phyloP scores from a whole-genome alignment of 2,113 vertebrate genomes.

The Neopipo cinnamomea region DNA sequence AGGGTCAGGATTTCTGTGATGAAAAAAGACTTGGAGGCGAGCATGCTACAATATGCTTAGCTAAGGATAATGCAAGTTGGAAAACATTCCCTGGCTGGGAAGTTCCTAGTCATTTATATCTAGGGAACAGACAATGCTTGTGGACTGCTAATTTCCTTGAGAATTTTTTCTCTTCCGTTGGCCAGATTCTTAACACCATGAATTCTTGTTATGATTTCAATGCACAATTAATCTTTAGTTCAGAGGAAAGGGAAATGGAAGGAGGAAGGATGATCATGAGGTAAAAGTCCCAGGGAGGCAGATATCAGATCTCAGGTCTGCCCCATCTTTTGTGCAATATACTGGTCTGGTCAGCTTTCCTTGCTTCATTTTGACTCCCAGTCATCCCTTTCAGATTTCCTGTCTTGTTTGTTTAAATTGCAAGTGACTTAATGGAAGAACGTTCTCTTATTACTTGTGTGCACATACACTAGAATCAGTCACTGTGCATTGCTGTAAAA shows the following conservation, averaged over 20 bases:
- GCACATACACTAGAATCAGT: background rate
- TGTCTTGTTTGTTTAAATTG: background rate
- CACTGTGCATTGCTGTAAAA: background rate
- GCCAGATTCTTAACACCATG: background rate
- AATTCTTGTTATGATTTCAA: conserved; percentile 44
- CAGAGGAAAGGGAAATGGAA: conserved; percentile 45
- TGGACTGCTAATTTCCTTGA: conserved; percentile 48
- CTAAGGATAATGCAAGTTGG: background rate
- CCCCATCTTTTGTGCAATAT: background rate
- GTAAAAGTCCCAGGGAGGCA: background rate
- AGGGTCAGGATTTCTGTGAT: background rate
- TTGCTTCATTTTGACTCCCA: conserved; percentile 48
- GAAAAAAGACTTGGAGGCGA: background rate
- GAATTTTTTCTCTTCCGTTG: conserved; percentile 45
- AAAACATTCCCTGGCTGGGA: conserved; percentile 24
- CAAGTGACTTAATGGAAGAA: background rate
- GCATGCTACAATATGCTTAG: background rate
- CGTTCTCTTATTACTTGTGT: background rate
- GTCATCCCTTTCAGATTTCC: background rate
- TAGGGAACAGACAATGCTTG: conserved; percentile 4
- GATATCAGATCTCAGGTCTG: background rate
- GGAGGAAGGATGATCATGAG: conserved; percentile 11
- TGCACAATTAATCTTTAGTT: conserved; percentile 47
- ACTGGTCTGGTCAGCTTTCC: background rate
- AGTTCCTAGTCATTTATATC: conserved; percentile 28